Base-by-base conservation (phyloP, 1,140 invertebrate species). In the Riptortus pedestris region DNA sequence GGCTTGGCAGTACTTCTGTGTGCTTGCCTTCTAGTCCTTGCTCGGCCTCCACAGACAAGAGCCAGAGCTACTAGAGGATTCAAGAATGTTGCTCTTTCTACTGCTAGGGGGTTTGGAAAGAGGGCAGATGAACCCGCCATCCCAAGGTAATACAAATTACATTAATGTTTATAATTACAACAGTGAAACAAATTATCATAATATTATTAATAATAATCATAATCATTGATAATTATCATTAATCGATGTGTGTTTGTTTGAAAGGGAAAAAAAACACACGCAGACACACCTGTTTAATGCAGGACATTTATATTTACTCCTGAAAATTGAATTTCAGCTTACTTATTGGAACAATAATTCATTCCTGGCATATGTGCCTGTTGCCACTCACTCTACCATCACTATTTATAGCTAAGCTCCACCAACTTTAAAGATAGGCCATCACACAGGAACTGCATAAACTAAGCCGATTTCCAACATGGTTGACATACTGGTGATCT, bases 21-120 rank as follows among this genome's bases (percentile, higher is more conserved):
- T 14, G 5, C 14, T 5, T 38, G 31, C 31, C 5, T 38, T 7
- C 5, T 14, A 38, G 31, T 38, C n/a, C 48, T 51, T 18, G 48
- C n/a, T 9, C 18, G 48, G 22, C 48, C 48, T 18, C 48, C 48
- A 4, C 48, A 51, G 22, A 24, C 48, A 2, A 58, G 61, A 29
- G 24, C 61, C 2, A 20, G 61, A n/a, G 26, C 38, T 20, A 63
- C 48, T 7, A 47, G 61, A 20, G 61, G 61, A n/a, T 48, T 63
- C 20, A 63, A 63, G 28, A 63, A 63, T 22, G 61, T 45, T 4
- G 38, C 61, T 28, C 45, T 63, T 3, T 48, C 27, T 45, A 48
- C 47, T 7, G 61, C 43, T 12, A 18, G 61, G n/a, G 61, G 61
- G 16, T 63, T 63, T 29, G 55, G 55, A 11, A 58, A 58, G 26